Percentiles rank a stretch among this genome's conserved stretches.
phyloP scores from a whole-genome alignment of 2,797 vertebrate species.

The Hydrocynus forskahlii region DNA sequence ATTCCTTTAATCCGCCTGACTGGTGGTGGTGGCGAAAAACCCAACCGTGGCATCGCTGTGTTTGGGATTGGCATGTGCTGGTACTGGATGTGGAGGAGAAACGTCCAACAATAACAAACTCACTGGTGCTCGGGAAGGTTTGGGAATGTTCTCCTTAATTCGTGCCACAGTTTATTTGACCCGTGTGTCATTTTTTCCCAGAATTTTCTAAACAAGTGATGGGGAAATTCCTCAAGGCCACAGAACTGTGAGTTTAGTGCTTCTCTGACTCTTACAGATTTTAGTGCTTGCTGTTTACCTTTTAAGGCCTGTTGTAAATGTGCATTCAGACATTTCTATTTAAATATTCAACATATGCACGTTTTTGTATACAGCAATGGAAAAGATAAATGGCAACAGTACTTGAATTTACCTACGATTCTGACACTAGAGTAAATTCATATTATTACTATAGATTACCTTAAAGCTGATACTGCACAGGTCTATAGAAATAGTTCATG shows the following conservation, averaged over 20 bases:
- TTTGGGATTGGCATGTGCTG: no score
- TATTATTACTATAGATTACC: no score
- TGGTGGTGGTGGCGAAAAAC: no score
- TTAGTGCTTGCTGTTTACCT: background rate
- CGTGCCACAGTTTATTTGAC: background rate
- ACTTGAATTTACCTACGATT: no score
- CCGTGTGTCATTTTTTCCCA: background rate
- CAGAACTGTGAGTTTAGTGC: background rate
- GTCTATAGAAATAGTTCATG: no score
- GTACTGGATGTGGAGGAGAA: no score
- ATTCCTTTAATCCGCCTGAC: no score
- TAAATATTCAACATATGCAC: background rate
- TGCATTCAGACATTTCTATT: background rate
- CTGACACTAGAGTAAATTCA: no score
- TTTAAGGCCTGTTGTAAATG: background rate
- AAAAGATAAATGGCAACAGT: background rate
- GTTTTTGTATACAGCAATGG: background rate
- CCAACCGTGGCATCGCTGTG: no score
- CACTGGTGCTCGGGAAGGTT: background rate
- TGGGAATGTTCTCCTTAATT: background rate
- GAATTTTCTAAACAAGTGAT: background rate
- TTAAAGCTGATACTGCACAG: no score
- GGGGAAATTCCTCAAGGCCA: background rate
- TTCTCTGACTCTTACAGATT: background rate
- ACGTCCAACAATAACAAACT: no score